These are phyloP conservation scores for Ciconia nigra DNA, from an alignment of 2,797 vertebrate genomes.

Conservation along the genomic window DNA sequence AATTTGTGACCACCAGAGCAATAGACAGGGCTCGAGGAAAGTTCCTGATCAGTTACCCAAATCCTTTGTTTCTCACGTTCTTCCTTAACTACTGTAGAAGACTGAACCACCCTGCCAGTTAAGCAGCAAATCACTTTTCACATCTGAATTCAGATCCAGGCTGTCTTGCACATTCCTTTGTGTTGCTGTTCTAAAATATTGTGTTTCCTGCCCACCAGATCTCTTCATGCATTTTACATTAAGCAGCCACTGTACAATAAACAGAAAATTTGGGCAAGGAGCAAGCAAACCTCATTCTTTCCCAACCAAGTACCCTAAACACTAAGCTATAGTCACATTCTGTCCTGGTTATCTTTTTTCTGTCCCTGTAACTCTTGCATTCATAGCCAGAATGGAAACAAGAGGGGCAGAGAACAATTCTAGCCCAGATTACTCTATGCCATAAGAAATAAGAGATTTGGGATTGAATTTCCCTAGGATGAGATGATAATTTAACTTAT, in stretches of 20 bases:
- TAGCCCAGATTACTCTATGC: background rate
- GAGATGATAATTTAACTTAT: background rate
- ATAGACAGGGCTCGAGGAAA: background rate
- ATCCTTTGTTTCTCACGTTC: background rate
- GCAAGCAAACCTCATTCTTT: background rate
- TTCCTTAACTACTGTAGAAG: background rate
- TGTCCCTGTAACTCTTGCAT: background rate
- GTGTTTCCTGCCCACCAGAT: background rate
- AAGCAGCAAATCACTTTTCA: background rate
- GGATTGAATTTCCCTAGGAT: background rate
- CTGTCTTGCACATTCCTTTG: background rate
- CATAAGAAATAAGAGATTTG: background rate
- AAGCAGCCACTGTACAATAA: background rate
- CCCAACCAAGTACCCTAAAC: background rate
- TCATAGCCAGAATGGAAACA: background rate
- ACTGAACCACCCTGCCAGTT: background rate
- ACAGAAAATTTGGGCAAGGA: background rate
- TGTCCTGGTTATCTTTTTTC: background rate
- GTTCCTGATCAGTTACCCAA: background rate
- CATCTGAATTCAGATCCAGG: background rate
- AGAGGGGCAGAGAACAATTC: background rate
- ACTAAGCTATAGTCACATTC: background rate
- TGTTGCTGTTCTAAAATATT: background rate
- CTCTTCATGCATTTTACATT: background rate
- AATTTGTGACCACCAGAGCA: background rate